phyloP scores from a whole-genome alignment of 1,140 invertebrate species.

The Pachyrhynchus sulphureomaculatus region DNA sequence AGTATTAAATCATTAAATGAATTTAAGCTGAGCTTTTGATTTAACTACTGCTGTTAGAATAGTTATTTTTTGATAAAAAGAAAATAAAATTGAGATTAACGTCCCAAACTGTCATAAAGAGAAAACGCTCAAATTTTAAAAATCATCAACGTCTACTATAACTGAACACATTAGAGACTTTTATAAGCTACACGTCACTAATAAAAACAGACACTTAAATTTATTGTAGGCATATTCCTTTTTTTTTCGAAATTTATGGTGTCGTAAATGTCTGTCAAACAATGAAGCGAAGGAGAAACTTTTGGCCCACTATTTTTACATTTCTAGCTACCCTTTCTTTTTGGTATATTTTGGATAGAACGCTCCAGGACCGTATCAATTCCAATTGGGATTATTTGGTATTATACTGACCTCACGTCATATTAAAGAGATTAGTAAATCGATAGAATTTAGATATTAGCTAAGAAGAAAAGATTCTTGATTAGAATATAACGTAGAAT shows the following conservation, averaged over 20 bases:
- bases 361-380: too few species aligned
- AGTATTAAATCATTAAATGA: too few species aligned
- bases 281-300: constrained; percentile 11
- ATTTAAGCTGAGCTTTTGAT: too few species aligned
- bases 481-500: too few species aligned
- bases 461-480: too few species aligned
- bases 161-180: neutral
- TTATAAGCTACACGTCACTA: constrained; percentile 10
- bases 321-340: constrained; percentile 1
- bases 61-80: too few species aligned
- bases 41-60: too few species aligned
- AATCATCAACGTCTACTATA: neutral
- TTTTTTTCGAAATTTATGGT: constrained; percentile 21
- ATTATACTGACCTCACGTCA: too few species aligned
- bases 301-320: constrained; percentile 13
- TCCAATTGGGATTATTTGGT: too few species aligned
- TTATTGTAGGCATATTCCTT: constrained; percentile 22
- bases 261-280: constrained; percentile 20
- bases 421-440: too few species aligned
- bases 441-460: too few species aligned
- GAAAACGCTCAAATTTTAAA: neutral
- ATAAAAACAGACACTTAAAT: constrained; percentile 24
- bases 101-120: neutral
- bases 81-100: too few species aligned
- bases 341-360: constrained; percentile 9